Evolutionary conservation across 2,888 invertebrate genomes (phyloP).

Genomic region (Volucella inflata): DNA sequence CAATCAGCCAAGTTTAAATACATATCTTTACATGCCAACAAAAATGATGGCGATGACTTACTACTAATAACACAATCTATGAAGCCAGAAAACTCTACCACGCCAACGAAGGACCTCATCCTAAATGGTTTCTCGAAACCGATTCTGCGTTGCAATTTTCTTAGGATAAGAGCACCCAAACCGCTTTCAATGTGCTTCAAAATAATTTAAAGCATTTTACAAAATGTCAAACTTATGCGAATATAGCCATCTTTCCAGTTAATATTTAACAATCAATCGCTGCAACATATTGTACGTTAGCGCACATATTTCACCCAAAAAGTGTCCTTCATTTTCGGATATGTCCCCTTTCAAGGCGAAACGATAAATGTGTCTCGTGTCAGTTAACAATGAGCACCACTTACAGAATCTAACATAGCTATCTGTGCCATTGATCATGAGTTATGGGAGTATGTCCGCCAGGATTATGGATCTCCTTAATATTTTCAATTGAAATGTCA

Average conservation of each 20-base stretch:
- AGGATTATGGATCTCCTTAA: constrained; percentile 38
- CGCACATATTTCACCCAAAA: constrained; percentile 26
- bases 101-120: too few relatives aligned
- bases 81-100: too few relatives aligned
- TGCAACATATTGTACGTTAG: constrained; percentile 40
- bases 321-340: constrained; percentile 20
- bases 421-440: constrained; percentile 57
- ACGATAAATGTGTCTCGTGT: constrained; percentile 43
- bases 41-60: too few relatives aligned
- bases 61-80: too few relatives aligned
- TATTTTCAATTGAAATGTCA: constrained; percentile 55
- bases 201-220: too few relatives aligned
- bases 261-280: constrained; percentile 40
- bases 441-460: constrained; percentile 33
- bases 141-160: too few relatives aligned
- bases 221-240: neutral
- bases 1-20: too few relatives aligned
- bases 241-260: constrained; percentile 5
- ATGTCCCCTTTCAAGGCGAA: constrained; percentile 1
- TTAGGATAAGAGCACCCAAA: too few relatives aligned
- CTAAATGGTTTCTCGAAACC: too few relatives aligned
- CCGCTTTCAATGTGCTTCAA: too few relatives aligned
- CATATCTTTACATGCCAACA: too few relatives aligned
- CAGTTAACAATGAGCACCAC: constrained; percentile 46
- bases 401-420: constrained; percentile 10